These are phyloP conservation scores for Netelia fuscicornis DNA, from an alignment of 2,888 invertebrate species.

Conservation along the genomic window DNA sequence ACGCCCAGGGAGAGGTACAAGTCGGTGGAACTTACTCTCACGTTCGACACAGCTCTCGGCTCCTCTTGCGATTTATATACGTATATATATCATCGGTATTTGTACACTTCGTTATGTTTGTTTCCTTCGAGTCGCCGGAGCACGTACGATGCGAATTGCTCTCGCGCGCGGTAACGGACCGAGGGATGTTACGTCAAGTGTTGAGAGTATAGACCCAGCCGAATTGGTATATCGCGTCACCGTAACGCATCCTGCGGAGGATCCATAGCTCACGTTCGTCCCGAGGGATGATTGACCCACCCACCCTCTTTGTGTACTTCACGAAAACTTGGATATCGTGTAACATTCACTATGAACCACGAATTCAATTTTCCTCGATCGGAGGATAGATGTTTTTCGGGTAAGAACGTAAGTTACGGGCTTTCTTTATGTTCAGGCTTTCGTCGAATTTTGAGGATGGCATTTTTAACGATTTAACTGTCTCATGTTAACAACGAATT, in stretches of 20 bases:
- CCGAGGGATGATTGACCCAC: conserved; percentile 32
- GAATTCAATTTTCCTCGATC: too few species aligned
- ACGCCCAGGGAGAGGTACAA: conserved; percentile 16
- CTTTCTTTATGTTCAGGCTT: too few species aligned
- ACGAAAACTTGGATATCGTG: conserved; percentile 24
- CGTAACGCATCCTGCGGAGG: background rate
- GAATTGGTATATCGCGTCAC: conserved; percentile 41
- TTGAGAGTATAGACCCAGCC: conserved; percentile 8
- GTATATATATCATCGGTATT: background rate
- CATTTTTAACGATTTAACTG: too few species aligned
- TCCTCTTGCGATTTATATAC: background rate
- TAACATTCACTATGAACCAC: too few species aligned
- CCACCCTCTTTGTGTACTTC: conserved; percentile 3
- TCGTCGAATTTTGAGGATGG: too few species aligned
- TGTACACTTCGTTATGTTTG: conserved; percentile 10
- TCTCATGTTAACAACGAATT: too few species aligned
- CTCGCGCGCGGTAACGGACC: background rate
- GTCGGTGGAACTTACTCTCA: conserved; percentile 36
- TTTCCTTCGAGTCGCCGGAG: conserved; percentile 24
- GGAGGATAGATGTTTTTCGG: too few species aligned
- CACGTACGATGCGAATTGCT: conserved; percentile 51
- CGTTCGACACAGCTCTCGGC: conserved; percentile 31
- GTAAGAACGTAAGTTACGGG: too few species aligned
- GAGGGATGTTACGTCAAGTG: conserved; percentile 24
- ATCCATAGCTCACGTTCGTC: conserved; percentile 24